Percentiles rank a stretch among this genome's conserved stretches.
Conservation (phyloP, 1,140 invertebrate genomes). For the Drosophila sturtevanti region DNA sequence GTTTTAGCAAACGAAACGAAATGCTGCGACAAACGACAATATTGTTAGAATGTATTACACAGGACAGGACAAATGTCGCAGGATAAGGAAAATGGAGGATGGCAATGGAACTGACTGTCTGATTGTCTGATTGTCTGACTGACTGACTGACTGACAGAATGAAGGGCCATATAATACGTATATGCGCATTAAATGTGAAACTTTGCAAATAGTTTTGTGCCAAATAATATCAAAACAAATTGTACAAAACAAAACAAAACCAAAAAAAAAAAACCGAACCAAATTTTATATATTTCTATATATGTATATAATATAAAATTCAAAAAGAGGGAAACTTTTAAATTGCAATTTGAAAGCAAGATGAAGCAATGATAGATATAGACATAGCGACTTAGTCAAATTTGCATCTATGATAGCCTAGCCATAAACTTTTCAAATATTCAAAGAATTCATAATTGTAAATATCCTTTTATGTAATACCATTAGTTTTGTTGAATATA, state of each 20-base stretch:
- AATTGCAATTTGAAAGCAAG: constrained; percentile 63
- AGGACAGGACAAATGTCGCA: constrained; percentile 49
- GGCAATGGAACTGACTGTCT: constrained; percentile 6
- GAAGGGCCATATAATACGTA: constrained; percentile 61
- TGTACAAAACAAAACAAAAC: constrained; percentile 50
- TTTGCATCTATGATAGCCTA: background rate
- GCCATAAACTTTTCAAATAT: background rate
- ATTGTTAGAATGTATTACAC: constrained; percentile 75
- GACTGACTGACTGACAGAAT: background rate
- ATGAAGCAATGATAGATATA: constrained; percentile 16
- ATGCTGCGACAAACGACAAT: constrained; percentile 63
- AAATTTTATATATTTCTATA: constrained; percentile 1
- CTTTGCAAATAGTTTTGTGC: constrained; percentile 74
- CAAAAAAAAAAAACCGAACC: constrained; percentile 39
- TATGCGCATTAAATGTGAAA: constrained; percentile 80
- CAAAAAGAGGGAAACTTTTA: constrained; percentile 75
- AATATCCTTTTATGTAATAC: too few relatives aligned
- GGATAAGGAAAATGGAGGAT: background rate
- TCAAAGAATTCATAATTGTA: too few relatives aligned
- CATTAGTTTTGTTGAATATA: background rate
- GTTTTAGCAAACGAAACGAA: constrained; percentile 40
- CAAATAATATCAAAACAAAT: constrained; percentile 57
- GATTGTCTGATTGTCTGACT: constrained; percentile 15
- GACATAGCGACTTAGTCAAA: constrained; percentile 11
- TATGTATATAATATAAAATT: constrained; percentile 29